Base-by-base conservation (phyloP, 2,113 vertebrate genomes). In the Apeltes quadracus region DNA sequence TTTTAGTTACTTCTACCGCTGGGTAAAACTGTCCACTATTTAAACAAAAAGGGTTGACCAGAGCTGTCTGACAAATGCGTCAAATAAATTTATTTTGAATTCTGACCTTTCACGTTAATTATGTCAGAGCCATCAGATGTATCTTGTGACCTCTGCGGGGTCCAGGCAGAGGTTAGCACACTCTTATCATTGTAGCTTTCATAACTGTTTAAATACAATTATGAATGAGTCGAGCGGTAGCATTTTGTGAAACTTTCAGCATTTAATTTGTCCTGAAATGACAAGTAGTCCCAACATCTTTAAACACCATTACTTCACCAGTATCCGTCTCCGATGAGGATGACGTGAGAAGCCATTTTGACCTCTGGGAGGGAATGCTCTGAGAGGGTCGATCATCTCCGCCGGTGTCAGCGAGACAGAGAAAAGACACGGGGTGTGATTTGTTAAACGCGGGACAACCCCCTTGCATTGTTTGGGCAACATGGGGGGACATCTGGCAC, bases 401-500 rank as follows among this genome's bases (percentile, higher is more conserved):
- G 2, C 76, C 76, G 69, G 76, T 67, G 67, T 83, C 57, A 53
- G 34, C 36, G 64, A 79, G 53, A 79, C 61, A 74, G 79, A 84
- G 81, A 85, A 78, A 84, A 72, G 88, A 50, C 16, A 82, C 75
- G 78, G 90, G 87, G 92, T 87, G 87, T 86, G 94, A 91, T 95
- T 93, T 95, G 93, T 93, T 95, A 91, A 82, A 81, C 83, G 54
- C 0, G 0, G 22, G 87, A 82, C 84, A 82, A 72, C 78, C 79
- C 48, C 67, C 76, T 39, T 78, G 82, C 72, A 94, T 92, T 95
- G 94, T 95, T 82, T 90, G 58, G 5, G 3, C 80, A 89, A 92
- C 89, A 93, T 65, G 87, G 69, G 79, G 58, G 74, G 95, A 96
- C 96, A 97, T 95, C 95, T 98, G 96, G 95, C 94, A 87, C 82